These are phyloP conservation scores for Gymnothorax reevesii DNA, from an alignment of 2,797 vertebrate genomes.

Conservation along the genomic window DNA sequence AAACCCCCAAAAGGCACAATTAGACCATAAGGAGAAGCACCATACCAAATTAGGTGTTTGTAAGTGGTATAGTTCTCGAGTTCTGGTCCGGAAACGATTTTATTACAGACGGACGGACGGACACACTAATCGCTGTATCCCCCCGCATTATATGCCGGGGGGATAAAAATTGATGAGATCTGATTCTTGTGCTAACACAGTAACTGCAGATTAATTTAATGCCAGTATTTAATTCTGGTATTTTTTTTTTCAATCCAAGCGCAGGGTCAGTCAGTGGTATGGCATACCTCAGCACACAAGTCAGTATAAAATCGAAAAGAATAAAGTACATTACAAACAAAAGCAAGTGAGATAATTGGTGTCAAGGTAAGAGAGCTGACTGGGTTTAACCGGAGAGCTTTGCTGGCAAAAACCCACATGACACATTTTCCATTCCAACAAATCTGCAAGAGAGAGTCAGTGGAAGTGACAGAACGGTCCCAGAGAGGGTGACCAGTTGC, in stretches of 20 bases:
- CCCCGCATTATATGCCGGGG: too few relatives aligned
- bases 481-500: neutral
- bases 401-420: neutral
- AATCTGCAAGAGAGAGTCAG: neutral
- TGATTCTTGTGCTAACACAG: neutral
- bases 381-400: neutral
- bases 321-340: neutral
- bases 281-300: neutral
- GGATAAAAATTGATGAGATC: too few relatives aligned
- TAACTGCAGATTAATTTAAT: neutral
- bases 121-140: too few relatives aligned
- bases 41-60: too few relatives aligned
- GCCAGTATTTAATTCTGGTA: neutral
- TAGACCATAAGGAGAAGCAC: too few relatives aligned
- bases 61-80: too few relatives aligned
- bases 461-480: neutral
- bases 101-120: too few relatives aligned
- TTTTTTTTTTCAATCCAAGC: neutral
- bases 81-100: too few relatives aligned
- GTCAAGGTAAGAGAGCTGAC: constrained; percentile 1
- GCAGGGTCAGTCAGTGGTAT: neutral
- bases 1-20: too few relatives aligned
- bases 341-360: neutral
- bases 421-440: neutral
- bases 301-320: neutral